Conservation (phyloP, 2,888 invertebrate species). For the Leucoptera coffeella region DNA sequence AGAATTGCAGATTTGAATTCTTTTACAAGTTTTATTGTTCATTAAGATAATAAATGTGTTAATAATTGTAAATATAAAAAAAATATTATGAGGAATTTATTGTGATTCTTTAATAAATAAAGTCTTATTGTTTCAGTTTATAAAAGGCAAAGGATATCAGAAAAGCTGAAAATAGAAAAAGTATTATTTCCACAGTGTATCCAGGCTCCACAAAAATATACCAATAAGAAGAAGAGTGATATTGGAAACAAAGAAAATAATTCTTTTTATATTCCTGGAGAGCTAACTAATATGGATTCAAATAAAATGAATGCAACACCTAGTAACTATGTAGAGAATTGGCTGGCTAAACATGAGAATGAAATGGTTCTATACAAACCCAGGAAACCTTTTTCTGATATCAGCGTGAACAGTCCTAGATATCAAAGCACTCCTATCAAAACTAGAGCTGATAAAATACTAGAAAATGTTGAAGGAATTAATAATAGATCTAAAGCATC, state of each 20-base stretch:
- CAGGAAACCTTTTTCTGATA: constrained; percentile 25
- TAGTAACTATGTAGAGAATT: constrained; percentile 20
- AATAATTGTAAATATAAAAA: no score
- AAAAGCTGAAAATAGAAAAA: constrained; percentile 27
- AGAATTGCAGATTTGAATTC: no score
- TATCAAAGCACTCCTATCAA: constrained; percentile 2
- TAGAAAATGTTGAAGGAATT: constrained; percentile 1
- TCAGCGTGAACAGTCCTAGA: constrained; percentile 18
- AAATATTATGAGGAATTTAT: neutral
- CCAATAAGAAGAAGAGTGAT: constrained; percentile 27
- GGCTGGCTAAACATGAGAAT: constrained; percentile 21
- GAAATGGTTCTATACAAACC: constrained; percentile 8
- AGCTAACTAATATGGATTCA: constrained; percentile 10
- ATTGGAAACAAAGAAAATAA: constrained; percentile 17
- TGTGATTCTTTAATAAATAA: neutral
- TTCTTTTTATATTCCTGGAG: constrained; percentile 16
- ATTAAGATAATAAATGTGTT: no score
- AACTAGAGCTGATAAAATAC: constrained; percentile 3
- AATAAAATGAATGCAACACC: constrained; percentile 20
- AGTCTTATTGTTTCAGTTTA: constrained; percentile 17
- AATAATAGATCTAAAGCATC: neutral
- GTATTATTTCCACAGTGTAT: constrained; percentile 36
- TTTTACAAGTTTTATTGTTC: no score
- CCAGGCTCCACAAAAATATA: constrained; percentile 31
- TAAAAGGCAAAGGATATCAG: constrained; percentile 19